Evolutionary conservation across 2,797 vertebrate species (phyloP), one percentile per base, ranked within the genome.

Genomic region (Thaleichthys pacificus): DNA sequence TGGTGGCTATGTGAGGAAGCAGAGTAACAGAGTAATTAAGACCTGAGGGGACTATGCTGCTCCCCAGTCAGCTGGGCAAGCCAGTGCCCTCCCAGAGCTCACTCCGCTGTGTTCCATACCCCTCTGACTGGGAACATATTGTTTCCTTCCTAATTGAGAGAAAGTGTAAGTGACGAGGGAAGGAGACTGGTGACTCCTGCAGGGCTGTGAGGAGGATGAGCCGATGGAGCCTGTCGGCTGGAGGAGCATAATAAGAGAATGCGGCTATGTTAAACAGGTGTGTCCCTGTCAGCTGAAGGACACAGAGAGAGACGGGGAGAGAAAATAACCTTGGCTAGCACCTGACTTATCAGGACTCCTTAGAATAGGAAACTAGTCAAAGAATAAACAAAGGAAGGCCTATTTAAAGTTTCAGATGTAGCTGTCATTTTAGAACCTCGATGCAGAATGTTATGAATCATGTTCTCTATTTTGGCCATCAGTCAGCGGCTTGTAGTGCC

Each of bases 281-380:
- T 47, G 78, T 85, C 82, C 85, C 81, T 85, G 86, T 87, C 86
- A 81, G 61, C 15, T 28, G 5, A 82, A 89, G 88, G 85, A 84
- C 83, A 66, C 12, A 24, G 58, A 17, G 28, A 49, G 61, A 64
- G 73, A 70, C 66, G 19, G 26, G 5, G 57, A 12, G 56, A 17
- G 15, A 28, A 63, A 77, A 49, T 69, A 72, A 75, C 73, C 62
- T 66, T 56, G 78, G 80, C 77, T 77, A 81, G 65, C n/a, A 17
- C 21, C 19, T 32, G 28, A 51, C 15, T 66, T 28, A 51, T 51
- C 22, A 26, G 21, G n/a, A 66, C 15, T 49, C 3, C 42, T 49
- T 51, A 66, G 49, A 66, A 21, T 38, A 21, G 21, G 66, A 42
- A 54, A 76, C 65, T 83, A 69, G 75, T 3, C 26, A 9, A 35